Evolutionary conservation across 2,888 invertebrate species (phyloP).

Genomic region (Graphium colonna): DNA sequence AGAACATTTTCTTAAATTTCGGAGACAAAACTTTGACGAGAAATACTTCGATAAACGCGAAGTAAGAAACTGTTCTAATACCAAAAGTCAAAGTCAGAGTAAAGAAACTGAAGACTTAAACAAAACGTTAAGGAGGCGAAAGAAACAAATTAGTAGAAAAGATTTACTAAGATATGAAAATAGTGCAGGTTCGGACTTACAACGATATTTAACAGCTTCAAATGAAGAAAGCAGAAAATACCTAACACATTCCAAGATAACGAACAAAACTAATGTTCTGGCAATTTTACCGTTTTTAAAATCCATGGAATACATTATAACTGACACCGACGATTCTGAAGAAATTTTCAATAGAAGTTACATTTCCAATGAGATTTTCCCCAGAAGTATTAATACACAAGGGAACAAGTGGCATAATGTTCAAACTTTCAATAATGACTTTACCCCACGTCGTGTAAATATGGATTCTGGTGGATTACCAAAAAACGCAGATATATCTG

Average conservation of each 20-base stretch:
- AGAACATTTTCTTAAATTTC: slow-evolving; percentile 45
- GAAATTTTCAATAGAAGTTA: slow-evolving; percentile 23
- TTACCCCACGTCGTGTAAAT: slow-evolving; percentile 51
- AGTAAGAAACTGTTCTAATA: slow-evolving; percentile 43
- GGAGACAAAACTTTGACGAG: slow-evolving; percentile 45
- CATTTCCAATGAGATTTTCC: slow-evolving; percentile 42
- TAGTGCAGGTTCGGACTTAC: slow-evolving; percentile 25
- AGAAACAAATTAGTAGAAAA: not conserved
- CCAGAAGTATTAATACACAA: slow-evolving; percentile 44
- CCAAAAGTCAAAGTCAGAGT: not conserved
- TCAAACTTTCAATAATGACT: slow-evolving; percentile 58
- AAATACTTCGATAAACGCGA: slow-evolving; percentile 45
- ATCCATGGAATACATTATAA: slow-evolving; percentile 49
- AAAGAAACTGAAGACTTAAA: not conserved
- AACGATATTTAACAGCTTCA: slow-evolving; percentile 30
- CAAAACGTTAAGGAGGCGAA: slow-evolving; percentile 8
- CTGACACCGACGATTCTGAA: slow-evolving; percentile 34
- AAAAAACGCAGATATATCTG: slow-evolving; percentile 32
- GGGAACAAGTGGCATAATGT: slow-evolving; percentile 67
- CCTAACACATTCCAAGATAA: slow-evolving; percentile 30
- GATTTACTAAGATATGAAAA: not conserved
- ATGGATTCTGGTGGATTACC: slow-evolving; percentile 31
- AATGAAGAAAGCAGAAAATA: slow-evolving; percentile 32
- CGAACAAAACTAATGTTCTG: slow-evolving; percentile 40
- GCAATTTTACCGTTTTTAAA: slow-evolving; percentile 59